Percentiles rank a stretch among this genome's conserved stretches.
These are phyloP conservation scores for Rhyacichthys aspro DNA, from an alignment of 2,797 vertebrate species.

Conservation along the genomic window DNA sequence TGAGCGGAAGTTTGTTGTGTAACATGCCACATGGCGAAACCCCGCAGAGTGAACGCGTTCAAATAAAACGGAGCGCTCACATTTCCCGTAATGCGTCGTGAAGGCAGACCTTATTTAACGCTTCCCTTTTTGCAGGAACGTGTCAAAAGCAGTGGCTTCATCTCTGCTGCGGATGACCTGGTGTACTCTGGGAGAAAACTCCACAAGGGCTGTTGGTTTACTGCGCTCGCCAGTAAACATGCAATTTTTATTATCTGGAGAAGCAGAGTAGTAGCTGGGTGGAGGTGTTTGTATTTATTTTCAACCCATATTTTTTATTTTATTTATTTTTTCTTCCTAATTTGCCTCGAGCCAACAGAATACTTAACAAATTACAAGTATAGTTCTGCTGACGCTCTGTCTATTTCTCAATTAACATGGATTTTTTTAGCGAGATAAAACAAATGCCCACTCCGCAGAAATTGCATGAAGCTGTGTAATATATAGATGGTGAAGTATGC, in stretches of 20 bases:
- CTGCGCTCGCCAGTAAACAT: conserved; percentile 7
- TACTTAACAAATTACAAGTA: conserved; percentile 27
- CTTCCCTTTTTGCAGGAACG: background rate
- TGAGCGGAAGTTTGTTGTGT: conserved; percentile 11
- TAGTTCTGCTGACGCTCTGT: conserved; percentile 36
- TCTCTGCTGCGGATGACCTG: background rate
- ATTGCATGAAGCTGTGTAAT: background rate
- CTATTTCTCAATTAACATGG: conserved; percentile 29
- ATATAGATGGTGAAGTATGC: background rate
- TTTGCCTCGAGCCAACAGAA: conserved; percentile 24
- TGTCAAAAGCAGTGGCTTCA: conserved; percentile 13
- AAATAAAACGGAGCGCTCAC: background rate
- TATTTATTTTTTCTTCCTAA: conserved; percentile 16
- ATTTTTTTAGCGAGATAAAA: conserved; percentile 18
- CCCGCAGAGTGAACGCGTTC: no score
- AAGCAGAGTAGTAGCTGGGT: no score
- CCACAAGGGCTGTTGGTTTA: conserved; percentile 7
- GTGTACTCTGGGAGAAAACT: conserved; percentile 6
- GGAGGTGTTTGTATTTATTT: background rate
- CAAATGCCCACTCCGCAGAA: conserved; percentile 5
- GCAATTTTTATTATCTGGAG: conserved; percentile 3
- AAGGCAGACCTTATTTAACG: conserved; percentile 18
- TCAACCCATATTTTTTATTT: conserved; percentile 12
- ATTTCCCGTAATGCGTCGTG: background rate
- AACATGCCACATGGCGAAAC: conserved; percentile 8